phyloP scores from a whole-genome alignment of 2,888 invertebrate genomes.

The Phrixothrix hirtus region DNA sequence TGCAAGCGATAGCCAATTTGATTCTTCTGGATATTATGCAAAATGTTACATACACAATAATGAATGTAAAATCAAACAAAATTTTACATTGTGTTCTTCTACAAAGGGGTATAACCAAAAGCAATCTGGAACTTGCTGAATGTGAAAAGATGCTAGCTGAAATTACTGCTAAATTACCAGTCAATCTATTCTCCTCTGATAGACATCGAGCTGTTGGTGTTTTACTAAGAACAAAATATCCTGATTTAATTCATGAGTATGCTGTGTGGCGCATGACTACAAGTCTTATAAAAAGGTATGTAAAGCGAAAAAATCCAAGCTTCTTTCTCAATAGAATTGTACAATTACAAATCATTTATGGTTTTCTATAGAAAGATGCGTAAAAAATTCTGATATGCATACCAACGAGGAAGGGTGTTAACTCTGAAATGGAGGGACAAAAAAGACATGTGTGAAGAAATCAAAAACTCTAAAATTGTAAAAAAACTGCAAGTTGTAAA shows the following conservation, averaged over 20 bases:
- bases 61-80: slow-evolving; percentile 24
- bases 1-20: no score
- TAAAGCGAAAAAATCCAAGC: slow-evolving; percentile 12
- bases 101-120: slow-evolving; percentile 20
- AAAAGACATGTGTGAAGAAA: no score
- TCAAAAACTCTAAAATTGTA: no score
- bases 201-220: slow-evolving; percentile 25
- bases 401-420: no score
- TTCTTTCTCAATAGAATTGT: slow-evolving; percentile 24
- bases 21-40: no score
- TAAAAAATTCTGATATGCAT: slow-evolving; percentile 21
- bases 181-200: slow-evolving; percentile 29
- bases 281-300: slow-evolving; percentile 29
- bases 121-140: slow-evolving; percentile 27
- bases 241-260: slow-evolving; percentile 24
- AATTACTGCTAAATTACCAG: no score
- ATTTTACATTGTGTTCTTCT: slow-evolving; percentile 29
- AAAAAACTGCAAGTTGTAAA: no score
- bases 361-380: slow-evolving; percentile 14
- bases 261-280: no score
- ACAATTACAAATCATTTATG: slow-evolving; percentile 21
- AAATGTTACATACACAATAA: slow-evolving; percentile 27
- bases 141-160: slow-evolving; percentile 25
- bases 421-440: no score
- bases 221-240: slow-evolving; percentile 20